phyloP scores from a whole-genome alignment of 2,113 vertebrate genomes.

The Phaethornis superciliosus region DNA sequence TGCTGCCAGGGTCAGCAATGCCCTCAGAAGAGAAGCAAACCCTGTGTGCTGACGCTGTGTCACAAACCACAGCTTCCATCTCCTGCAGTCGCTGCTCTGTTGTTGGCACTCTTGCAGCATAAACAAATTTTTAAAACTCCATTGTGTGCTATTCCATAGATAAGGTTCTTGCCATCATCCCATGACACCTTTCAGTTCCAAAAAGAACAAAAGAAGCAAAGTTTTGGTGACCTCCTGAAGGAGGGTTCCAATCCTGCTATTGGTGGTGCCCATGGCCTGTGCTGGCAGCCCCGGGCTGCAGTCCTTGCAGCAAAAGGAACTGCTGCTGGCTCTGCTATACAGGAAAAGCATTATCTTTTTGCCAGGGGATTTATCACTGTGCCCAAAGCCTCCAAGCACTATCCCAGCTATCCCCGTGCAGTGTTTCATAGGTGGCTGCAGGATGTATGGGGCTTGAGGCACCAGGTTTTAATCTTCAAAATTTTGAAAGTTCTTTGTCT shows the following conservation, averaged over 20 bases:
- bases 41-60: neutral
- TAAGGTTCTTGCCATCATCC: neutral
- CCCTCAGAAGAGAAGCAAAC: neutral
- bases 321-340: neutral
- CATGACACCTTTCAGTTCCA: neutral
- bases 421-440: neutral
- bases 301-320: neutral
- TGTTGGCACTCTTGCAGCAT: neutral
- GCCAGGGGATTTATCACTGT: neutral
- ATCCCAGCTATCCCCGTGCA: neutral
- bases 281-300: neutral
- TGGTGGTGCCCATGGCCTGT: neutral
- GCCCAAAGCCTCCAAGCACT: neutral
- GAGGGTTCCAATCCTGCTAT: neutral
- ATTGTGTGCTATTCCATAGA: neutral
- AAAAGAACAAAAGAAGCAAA: neutral
- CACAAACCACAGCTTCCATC: neutral
- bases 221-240: neutral
- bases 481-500: slow-evolving; percentile 31
- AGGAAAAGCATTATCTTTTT: neutral
- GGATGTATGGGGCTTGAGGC: neutral
- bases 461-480: neutral
- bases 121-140: neutral
- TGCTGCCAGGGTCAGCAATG: neutral
- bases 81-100: neutral